Evolutionary conservation across 2,888 invertebrate genomes (phyloP).

Genomic region (Diloba caeruleocephala): DNA sequence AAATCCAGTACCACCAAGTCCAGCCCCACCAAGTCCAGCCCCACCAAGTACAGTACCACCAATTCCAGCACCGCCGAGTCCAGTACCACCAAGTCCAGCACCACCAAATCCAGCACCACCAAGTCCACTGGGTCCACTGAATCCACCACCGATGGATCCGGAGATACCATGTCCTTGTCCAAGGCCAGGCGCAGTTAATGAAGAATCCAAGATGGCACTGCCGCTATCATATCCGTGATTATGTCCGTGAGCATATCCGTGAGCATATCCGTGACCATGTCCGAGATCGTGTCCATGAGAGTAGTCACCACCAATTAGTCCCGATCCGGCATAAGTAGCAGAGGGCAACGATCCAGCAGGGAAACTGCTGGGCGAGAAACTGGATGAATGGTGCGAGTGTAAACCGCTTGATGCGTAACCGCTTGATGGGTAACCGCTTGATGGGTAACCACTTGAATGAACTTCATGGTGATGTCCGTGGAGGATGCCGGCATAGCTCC

Average conservation of each 20-base stretch:
- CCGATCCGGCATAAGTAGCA: conserved; percentile 73
- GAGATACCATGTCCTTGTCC: conserved; percentile 3
- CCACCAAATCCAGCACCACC: conserved; percentile 4
- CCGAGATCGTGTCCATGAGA: conserved; percentile 19
- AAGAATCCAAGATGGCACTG: conserved; percentile 16
- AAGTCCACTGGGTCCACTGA: conserved; percentile 7
- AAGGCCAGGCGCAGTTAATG: conserved; percentile 22
- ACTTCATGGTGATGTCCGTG: conserved; percentile 67
- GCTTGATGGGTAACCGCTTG: conserved; percentile 42
- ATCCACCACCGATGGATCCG: neutral
- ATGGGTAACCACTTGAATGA: conserved; percentile 38
- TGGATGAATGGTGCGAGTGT: conserved; percentile 60
- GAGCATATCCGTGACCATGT: conserved; percentile 8
- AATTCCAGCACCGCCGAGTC: conserved; percentile 8
- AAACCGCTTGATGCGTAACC: conserved; percentile 33
- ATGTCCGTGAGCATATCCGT: no score
- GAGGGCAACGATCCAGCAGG: conserved; percentile 81
- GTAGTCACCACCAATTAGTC: conserved; percentile 43
- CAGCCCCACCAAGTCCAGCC: conserved; percentile 9
- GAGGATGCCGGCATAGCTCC: conserved; percentile 74
- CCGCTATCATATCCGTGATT: conserved; percentile 14
- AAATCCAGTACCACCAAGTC: conserved; percentile 1
- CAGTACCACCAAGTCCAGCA: conserved; percentile 11
- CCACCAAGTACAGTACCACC: conserved; percentile 24
- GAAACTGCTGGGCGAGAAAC: conserved; percentile 82